phyloP scores from a whole-genome alignment of 2,113 vertebrate species.

The Anolis sagrei region DNA sequence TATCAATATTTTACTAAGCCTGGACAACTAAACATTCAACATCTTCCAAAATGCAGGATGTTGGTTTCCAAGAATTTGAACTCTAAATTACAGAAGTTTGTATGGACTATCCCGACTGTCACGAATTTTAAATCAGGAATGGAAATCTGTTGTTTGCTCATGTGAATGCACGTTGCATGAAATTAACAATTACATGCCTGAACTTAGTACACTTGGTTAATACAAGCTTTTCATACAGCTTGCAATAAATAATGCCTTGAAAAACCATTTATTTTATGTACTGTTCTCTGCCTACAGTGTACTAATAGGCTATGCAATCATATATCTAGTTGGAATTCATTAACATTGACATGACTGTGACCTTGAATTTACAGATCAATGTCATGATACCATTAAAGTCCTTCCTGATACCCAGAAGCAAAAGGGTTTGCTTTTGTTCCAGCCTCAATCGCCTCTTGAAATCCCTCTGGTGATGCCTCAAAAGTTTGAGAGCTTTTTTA shows the following conservation, averaged over 20 bases:
- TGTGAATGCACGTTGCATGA: conserved; percentile 4
- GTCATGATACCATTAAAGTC: conserved; percentile 46
- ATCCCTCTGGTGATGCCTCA: conserved; percentile 45
- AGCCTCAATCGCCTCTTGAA: conserved; percentile 53
- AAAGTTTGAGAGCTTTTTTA: conserved; percentile 58
- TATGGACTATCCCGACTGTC: neutral
- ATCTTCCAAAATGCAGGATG: conserved; percentile 68
- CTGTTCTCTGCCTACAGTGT: conserved; percentile 1
- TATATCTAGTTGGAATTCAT: conserved; percentile 37
- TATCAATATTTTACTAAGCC: conserved; percentile 88
- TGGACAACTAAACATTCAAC: conserved; percentile 69
- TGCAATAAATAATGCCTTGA: conserved; percentile 31
- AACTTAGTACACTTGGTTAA: neutral
- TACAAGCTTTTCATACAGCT: neutral
- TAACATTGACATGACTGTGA: conserved; percentile 42
- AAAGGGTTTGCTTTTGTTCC: conserved; percentile 54
- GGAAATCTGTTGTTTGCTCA: conserved; percentile 4
- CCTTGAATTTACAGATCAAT: conserved; percentile 57
- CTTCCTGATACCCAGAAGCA: conserved; percentile 64
- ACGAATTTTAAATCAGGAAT: conserved; percentile 35
- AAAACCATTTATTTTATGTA: conserved; percentile 4
- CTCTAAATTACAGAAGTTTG: conserved; percentile 20
- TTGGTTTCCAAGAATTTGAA: conserved; percentile 39
- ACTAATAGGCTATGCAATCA: conserved; percentile 38
- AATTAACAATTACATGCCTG: conserved; percentile 31